These are phyloP conservation scores for Lysandra coridon DNA, from an alignment of 2,888 invertebrate genomes.

Conservation along the genomic window DNA sequence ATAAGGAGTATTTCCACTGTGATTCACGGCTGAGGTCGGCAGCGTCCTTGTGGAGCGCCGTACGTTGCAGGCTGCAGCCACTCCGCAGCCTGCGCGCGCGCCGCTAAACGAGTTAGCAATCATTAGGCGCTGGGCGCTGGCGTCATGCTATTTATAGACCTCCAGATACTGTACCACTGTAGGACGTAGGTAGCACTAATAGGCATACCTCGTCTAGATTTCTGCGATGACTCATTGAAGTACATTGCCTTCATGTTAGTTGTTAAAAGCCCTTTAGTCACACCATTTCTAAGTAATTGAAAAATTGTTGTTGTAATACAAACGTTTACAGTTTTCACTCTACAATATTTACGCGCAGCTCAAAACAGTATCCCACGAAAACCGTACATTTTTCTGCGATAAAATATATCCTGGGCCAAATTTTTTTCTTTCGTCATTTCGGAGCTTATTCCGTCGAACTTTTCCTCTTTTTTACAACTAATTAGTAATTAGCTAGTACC, in stretches of 20 bases:
- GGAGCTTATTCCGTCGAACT: too few species aligned
- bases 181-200: not conserved
- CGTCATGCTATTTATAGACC: constrained; percentile 6
- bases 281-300: not conserved
- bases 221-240: not conserved
- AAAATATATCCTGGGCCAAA: too few species aligned
- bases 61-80: not conserved
- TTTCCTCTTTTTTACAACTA: too few species aligned
- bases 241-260: not conserved
- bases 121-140: not conserved
- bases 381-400: too few species aligned
- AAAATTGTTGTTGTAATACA: not conserved
- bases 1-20: not conserved
- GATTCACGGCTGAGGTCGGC: not conserved
- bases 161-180: not conserved
- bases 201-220: not conserved
- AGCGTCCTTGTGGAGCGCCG: not conserved
- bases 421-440: too few species aligned
- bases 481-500: too few species aligned
- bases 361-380: too few species aligned
- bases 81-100: not conserved
- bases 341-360: too few species aligned
- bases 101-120: not conserved
- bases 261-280: too few species aligned
- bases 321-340: too few species aligned